These are phyloP conservation scores for Ceramica pisi DNA, from an alignment of 2,888 invertebrate genomes.

Conservation along the genomic window DNA sequence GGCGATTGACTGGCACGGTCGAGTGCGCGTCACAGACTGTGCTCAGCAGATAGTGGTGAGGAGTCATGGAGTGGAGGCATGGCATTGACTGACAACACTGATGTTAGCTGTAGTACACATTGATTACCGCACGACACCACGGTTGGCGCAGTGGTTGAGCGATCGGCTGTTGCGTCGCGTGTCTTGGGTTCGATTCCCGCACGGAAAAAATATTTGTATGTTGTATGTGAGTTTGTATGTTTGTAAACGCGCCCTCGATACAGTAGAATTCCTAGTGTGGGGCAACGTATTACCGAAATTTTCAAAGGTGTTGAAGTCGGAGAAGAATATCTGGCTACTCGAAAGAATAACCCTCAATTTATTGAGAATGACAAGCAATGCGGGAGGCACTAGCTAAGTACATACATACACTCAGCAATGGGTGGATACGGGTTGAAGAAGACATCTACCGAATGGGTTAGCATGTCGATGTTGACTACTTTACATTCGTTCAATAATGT, in stretches of 20 bases:
- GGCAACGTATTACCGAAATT: too few species aligned
- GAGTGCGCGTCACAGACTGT: conserved; percentile 33
- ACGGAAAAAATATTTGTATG: too few species aligned
- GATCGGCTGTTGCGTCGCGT: too few species aligned
- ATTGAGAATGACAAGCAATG: background rate
- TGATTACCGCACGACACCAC: too few species aligned
- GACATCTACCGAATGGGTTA: background rate
- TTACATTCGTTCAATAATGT: background rate
- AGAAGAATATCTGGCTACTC: background rate
- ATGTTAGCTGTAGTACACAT: background rate
- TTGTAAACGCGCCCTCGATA: too few species aligned
- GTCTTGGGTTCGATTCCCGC: too few species aligned
- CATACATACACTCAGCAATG: background rate
- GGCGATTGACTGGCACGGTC: conserved; percentile 51
- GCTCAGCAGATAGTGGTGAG: conserved; percentile 10
- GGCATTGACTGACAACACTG: conserved; percentile 31
- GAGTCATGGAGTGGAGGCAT: conserved; percentile 7
- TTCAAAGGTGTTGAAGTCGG: background rate
- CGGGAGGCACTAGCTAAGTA: background rate
- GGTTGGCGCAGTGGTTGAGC: too few species aligned
- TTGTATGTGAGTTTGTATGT: too few species aligned
- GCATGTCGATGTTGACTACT: background rate
- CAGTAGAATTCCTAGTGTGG: too few species aligned
- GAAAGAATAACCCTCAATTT: background rate
- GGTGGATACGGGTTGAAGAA: background rate